Conservation (phyloP, 1,140 invertebrate genomes). For the Coenobita brevimanus region DNA sequence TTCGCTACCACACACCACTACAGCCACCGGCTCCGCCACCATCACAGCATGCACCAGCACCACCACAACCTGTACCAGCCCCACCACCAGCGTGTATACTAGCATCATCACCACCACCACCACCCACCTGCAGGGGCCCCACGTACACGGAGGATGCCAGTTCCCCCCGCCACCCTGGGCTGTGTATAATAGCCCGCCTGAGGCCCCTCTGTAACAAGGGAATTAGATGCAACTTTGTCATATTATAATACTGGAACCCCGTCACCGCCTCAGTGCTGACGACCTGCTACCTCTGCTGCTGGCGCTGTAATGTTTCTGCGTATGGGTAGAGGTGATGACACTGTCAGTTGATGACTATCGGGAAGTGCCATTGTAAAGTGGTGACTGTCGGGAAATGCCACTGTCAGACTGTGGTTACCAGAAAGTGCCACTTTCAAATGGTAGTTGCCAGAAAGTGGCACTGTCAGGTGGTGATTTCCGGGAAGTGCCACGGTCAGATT, state of each 20-base stretch:
- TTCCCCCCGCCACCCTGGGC: neutral
- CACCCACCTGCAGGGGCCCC: neutral
- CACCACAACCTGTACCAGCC: neutral
- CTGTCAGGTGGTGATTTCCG: too few relatives aligned
- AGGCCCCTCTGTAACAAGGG: slow-evolving; percentile 52
- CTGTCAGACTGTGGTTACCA: too few relatives aligned
- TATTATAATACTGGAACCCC: slow-evolving; percentile 44
- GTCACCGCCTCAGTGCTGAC: slow-evolving; percentile 33
- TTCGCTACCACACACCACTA: too few relatives aligned
- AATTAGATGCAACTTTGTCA: slow-evolving; percentile 63
- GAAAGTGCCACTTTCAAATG: too few relatives aligned
- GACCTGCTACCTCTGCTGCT: slow-evolving; percentile 14
- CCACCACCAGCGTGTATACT: neutral
- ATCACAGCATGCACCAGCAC: too few relatives aligned
- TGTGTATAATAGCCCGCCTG: slow-evolving; percentile 51
- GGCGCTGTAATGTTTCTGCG: neutral
- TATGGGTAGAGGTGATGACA: too few relatives aligned
- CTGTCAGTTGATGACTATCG: neutral
- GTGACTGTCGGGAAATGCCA: too few relatives aligned
- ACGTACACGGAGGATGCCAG: too few relatives aligned
- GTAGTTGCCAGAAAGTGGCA: too few relatives aligned
- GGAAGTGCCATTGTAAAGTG: neutral
- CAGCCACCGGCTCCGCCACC: too few relatives aligned
- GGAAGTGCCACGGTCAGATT: too few relatives aligned
- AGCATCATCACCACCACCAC: neutral